Conservation (phyloP, 2,113 vertebrate species). For the Verasper variegatus region DNA sequence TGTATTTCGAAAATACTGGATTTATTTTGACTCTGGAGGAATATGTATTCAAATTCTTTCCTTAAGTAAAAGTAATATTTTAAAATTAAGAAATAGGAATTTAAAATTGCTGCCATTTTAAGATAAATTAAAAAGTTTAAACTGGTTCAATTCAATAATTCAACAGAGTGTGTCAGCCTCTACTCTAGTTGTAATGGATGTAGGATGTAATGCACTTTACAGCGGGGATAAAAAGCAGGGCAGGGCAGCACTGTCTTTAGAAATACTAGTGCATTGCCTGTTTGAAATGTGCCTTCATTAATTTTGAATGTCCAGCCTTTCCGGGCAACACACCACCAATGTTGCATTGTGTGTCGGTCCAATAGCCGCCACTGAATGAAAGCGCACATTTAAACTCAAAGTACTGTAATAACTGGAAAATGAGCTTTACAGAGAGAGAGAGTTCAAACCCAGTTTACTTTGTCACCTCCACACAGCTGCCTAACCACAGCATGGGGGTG, state of each 20-base stretch:
- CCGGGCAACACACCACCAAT: background rate
- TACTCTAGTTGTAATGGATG: no score
- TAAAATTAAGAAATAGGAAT: no score
- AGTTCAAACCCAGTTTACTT: background rate
- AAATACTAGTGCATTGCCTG: background rate
- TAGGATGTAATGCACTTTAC: background rate
- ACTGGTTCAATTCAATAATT: background rate
- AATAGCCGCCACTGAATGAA: background rate
- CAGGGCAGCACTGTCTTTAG: background rate
- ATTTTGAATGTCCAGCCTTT: background rate
- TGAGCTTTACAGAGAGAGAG: background rate
- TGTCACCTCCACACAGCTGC: background rate
- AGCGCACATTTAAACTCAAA: no score
- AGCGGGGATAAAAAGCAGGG: background rate
- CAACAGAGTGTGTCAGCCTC: background rate
- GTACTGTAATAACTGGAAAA: no score
- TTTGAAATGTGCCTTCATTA: background rate
- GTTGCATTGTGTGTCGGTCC: background rate
- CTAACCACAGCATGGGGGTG: background rate
- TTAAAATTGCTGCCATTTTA: no score
- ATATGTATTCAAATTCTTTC: no score
- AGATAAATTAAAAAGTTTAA: no score
- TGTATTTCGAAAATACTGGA: no score
- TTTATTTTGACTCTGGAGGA: background rate
- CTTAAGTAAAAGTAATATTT: no score